Evolutionary conservation across 2,113 vertebrate genomes (phyloP).

Genomic region (Melanerpes aurifrons): DNA sequence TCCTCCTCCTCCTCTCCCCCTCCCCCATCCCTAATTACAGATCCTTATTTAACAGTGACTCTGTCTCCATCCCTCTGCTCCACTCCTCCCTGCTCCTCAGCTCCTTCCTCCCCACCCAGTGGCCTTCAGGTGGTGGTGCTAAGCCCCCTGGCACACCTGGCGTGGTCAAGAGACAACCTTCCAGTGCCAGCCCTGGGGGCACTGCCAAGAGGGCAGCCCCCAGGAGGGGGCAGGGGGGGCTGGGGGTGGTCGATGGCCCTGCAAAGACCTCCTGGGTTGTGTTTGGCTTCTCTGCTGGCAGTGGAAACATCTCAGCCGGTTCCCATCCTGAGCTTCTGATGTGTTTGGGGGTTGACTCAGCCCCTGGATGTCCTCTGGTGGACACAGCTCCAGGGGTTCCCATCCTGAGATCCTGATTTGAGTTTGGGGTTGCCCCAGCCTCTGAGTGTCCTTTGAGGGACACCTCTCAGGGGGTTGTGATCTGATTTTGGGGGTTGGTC

Average conservation of each 20-base stretch:
- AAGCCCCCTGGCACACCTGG: background rate
- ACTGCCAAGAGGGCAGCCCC: fast-evolving
- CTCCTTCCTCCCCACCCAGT: background rate
- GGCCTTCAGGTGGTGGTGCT: background rate
- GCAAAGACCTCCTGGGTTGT: background rate
- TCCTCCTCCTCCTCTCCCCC: no score
- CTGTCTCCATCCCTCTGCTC: background rate
- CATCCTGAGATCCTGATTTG: no score
- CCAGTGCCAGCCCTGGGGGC: no score
- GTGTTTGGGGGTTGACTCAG: fast-evolving
- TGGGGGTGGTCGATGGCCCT: background rate
- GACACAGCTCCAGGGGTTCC: background rate
- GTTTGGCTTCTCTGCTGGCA: background rate
- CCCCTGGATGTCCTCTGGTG: background rate
- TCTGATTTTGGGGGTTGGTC: fast-evolving
- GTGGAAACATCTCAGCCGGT: no score
- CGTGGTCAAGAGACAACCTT: background rate
- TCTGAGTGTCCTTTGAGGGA: no score
- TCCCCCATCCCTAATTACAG: background rate
- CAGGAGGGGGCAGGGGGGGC: no score
- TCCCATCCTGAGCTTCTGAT: no score
- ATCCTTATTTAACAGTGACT: background rate
- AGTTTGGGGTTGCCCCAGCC: no score
- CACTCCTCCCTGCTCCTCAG: background rate
- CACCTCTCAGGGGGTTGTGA: no score